Conservation (phyloP, 2,888 invertebrate species). For the Parnassius glacialis region DNA sequence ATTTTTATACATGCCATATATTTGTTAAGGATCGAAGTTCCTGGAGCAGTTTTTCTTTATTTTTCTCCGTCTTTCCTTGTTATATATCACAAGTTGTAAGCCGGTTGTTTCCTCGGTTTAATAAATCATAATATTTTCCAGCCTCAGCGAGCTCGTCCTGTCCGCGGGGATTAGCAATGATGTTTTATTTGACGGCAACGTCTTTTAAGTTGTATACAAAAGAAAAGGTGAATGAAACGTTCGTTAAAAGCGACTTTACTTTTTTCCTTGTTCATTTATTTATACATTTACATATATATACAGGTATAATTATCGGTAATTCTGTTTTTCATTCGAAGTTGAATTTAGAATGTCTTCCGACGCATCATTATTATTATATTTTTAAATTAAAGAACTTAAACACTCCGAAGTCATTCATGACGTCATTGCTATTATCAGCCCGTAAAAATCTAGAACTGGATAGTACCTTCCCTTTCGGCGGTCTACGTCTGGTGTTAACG, state of each 20-base stretch:
- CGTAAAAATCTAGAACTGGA: no score
- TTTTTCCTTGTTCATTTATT: no score
- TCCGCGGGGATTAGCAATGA: conserved; percentile 50
- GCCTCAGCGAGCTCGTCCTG: conserved; percentile 35
- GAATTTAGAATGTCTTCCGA: no score
- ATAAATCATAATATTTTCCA: conserved; percentile 58
- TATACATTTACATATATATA: no score
- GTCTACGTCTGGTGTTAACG: no score
- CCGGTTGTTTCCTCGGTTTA: conserved; percentile 43
- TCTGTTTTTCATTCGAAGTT: no score
- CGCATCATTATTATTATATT: no score
- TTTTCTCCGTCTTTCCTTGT: conserved; percentile 31
- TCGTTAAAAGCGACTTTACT: conserved; percentile 12
- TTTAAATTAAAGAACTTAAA: no score
- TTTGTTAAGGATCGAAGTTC: conserved; percentile 15
- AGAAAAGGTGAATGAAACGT: conserved; percentile 20
- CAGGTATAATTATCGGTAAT: no score
- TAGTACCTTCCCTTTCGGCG: no score
- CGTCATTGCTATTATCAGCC: no score
- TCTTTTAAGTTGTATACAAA: conserved; percentile 38
- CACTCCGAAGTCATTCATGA: no score
- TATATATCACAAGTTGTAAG: conserved; percentile 37
- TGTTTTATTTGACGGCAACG: conserved; percentile 60
- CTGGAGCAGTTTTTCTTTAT: conserved; percentile 31
- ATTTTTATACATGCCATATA: conserved; percentile 19